Percentiles rank a stretch among this genome's conserved stretches.
Evolutionary conservation across 1,140 invertebrate species (phyloP).

Genomic region (Amphibalanus amphitrite): DNA sequence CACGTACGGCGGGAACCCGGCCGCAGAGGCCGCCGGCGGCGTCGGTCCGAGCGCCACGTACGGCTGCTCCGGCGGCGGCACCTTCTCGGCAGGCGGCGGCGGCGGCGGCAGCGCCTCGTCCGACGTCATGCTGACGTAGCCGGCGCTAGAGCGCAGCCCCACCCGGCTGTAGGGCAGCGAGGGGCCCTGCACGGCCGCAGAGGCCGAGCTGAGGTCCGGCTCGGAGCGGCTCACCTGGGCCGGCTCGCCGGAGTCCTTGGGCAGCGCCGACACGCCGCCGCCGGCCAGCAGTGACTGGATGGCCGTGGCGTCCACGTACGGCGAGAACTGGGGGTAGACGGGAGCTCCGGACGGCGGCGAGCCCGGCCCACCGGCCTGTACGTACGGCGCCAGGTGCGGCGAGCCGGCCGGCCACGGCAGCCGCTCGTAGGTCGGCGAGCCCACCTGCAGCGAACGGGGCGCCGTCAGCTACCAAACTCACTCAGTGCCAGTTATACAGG

Average conservation of each 20-base stretch:
- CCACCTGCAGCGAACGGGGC: too few species aligned
- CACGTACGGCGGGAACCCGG: constrained; percentile 1
- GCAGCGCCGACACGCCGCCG: background rate
- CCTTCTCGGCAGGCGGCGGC: background rate
- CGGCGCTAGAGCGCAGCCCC: background rate
- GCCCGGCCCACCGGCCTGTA: background rate
- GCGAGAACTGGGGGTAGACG: background rate
- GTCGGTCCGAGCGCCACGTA: background rate
- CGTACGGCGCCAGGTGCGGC: background rate
- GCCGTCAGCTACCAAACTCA: too few species aligned
- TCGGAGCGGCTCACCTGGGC: background rate
- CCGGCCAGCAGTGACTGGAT: background rate
- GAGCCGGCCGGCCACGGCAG: too few species aligned
- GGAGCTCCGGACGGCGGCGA: too few species aligned
- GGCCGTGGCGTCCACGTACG: background rate
- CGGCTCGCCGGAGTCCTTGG: too few species aligned
- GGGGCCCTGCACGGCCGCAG: too few species aligned
- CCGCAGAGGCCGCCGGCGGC: constrained; percentile 3
- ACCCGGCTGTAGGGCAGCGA: background rate
- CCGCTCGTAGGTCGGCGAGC: background rate
- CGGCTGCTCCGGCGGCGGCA: background rate
- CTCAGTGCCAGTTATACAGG: too few species aligned
- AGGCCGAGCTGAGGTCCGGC: background rate
- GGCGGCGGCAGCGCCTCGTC: background rate
- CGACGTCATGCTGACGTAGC: background rate